Conservation (phyloP, 2,888 invertebrate genomes). For the Mythimna impura region DNA sequence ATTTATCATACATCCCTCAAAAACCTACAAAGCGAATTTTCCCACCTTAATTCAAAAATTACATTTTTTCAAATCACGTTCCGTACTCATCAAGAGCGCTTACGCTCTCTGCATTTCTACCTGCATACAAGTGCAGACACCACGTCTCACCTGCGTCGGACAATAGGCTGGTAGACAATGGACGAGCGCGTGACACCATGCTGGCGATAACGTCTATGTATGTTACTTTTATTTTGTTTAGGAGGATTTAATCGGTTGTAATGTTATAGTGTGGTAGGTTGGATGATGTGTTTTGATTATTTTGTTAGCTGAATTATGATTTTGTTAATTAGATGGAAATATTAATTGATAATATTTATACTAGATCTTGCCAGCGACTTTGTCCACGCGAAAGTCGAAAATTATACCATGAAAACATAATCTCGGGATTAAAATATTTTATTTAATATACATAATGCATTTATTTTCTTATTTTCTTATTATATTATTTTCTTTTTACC, state of each 20-base stretch:
- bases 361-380: no score
- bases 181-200: conserved; percentile 58
- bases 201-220: conserved; percentile 53
- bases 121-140: conserved; percentile 64
- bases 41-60: conserved; percentile 29
- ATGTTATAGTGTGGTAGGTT: conserved; percentile 3
- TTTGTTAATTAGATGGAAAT: neutral
- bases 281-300: neutral
- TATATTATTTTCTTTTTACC: no score
- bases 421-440: no score
- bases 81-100: conserved; percentile 50
- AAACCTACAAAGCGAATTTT: neutral
- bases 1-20: no score
- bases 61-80: conserved; percentile 59
- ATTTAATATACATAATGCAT: no score
- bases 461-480: no score
- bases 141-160: conserved; percentile 61
- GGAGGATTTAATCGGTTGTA: conserved; percentile 19
- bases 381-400: no score
- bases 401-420: no score
- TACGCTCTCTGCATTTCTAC: conserved; percentile 57
- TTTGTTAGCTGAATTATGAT: neutral
- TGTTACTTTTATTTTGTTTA: conserved; percentile 52
- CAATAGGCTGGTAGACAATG: conserved; percentile 63
- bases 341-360: neutral